These are phyloP conservation scores for Sinella curviseta DNA, from an alignment of 1,140 invertebrate species.

Conservation along the genomic window DNA sequence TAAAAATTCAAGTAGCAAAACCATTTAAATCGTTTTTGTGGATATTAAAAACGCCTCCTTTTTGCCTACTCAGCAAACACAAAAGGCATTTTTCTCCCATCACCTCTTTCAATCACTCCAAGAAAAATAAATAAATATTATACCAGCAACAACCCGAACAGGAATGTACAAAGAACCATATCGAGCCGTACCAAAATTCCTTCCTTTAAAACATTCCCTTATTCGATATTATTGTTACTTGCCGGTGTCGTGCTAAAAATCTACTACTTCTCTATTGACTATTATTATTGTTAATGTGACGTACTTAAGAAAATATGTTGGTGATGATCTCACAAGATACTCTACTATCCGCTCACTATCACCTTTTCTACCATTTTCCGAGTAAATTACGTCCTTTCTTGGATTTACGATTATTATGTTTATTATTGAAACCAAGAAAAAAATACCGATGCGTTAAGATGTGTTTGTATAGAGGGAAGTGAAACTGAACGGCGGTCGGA, in stretches of 20 bases:
- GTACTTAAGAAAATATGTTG: not conserved
- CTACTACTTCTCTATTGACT: no score
- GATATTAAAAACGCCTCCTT: not conserved
- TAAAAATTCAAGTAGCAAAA: not conserved
- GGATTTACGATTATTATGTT: constrained; percentile 15
- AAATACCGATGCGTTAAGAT: not conserved
- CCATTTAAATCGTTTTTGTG: not conserved
- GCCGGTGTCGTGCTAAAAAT: no score
- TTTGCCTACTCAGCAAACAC: not conserved
- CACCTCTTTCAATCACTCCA: not conserved
- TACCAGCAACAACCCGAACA: not conserved
- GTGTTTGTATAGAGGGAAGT: not conserved
- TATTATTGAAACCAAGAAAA: not conserved
- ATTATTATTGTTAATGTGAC: no score
- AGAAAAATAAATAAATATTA: not conserved
- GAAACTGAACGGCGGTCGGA: no score
- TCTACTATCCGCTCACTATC: not conserved
- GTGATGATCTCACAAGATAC: not conserved
- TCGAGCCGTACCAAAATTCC: no score
- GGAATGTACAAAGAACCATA: no score
- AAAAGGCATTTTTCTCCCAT: not conserved
- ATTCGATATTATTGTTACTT: no score
- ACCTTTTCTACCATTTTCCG: not conserved
- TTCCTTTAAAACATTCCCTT: no score
- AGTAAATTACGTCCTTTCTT: constrained; percentile 20